These are phyloP conservation scores for Eristalis tenax DNA, from an alignment of 2,888 invertebrate species.

Conservation along the genomic window DNA sequence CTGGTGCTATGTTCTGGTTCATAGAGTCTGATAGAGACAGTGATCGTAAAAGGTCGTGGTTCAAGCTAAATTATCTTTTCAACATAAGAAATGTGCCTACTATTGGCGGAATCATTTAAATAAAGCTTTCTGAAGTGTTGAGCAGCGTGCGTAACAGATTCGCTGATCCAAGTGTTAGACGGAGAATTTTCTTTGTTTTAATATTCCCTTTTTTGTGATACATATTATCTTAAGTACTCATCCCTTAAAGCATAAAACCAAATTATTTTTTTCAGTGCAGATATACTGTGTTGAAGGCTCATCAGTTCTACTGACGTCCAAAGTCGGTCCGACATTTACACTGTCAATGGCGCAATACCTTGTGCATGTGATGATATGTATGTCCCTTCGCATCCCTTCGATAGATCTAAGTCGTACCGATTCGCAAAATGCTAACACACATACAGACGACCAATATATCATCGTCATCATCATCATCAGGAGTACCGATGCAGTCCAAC, in stretches of 20 bases:
- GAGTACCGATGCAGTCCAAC: not conserved
- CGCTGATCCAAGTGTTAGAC: too few species aligned
- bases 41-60: too few species aligned
- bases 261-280: not conserved
- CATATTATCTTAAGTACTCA: not conserved
- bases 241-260: not conserved
- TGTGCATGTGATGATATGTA: slow-evolving; percentile 46
- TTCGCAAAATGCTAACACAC: slow-evolving; percentile 15
- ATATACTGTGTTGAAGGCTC: not conserved
- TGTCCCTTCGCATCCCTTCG: slow-evolving; percentile 29
- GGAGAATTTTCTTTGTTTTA: too few species aligned
- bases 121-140: too few species aligned
- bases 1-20: too few species aligned
- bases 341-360: slow-evolving; percentile 43
- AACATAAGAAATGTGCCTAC: too few species aligned
- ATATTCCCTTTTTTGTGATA: not conserved
- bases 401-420: slow-evolving; percentile 43
- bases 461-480: slow-evolving; percentile 33
- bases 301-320: slow-evolving; percentile 8
- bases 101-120: too few species aligned
- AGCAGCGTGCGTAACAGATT: too few species aligned
- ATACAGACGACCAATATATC: slow-evolving; percentile 29
- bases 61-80: too few species aligned
- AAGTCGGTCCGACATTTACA: slow-evolving; percentile 20
- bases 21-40: too few species aligned